Percentiles rank a stretch among this genome's conserved stretches.
phyloP scores from a whole-genome alignment of 2,888 invertebrate species.

The Cerceris rybyensis region DNA sequence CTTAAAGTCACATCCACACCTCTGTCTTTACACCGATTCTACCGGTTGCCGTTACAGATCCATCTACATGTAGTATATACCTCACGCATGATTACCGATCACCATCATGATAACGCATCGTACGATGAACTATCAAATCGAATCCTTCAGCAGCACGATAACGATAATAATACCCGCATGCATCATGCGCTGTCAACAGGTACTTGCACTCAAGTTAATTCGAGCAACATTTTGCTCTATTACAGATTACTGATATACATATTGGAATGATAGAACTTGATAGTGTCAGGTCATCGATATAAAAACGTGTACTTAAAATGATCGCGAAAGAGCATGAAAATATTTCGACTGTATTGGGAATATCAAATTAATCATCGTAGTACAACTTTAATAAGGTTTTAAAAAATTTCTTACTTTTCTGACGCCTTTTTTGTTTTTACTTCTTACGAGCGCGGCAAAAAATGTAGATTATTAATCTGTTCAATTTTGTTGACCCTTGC shows the following conservation, averaged over 20 bases:
- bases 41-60: neutral
- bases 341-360: neutral
- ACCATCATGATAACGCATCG: conserved; percentile 16
- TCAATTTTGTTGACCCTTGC: too few relatives aligned
- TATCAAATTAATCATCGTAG: too few relatives aligned
- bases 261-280: neutral
- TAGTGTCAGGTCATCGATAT: neutral
- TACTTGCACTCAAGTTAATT: neutral
- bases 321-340: neutral
- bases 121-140: conserved; percentile 8
- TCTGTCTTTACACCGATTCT: conserved; percentile 5
- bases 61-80: conserved; percentile 7
- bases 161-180: conserved; percentile 20
- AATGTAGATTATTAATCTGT: too few relatives aligned
- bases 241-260: neutral
- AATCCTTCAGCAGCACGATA: conserved; percentile 18
- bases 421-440: too few relatives aligned
- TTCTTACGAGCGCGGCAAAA: too few relatives aligned
- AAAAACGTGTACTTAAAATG: too few relatives aligned
- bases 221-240: neutral
- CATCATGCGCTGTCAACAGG: conserved; percentile 20
- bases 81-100: conserved; percentile 25
- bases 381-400: too few relatives aligned
- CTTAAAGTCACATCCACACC: neutral
- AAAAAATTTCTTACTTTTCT: too few relatives aligned